Evolutionary conservation across 2,113 vertebrate species (phyloP), one percentile per base, ranked within the genome.

Genomic region (Mungos mungo): DNA sequence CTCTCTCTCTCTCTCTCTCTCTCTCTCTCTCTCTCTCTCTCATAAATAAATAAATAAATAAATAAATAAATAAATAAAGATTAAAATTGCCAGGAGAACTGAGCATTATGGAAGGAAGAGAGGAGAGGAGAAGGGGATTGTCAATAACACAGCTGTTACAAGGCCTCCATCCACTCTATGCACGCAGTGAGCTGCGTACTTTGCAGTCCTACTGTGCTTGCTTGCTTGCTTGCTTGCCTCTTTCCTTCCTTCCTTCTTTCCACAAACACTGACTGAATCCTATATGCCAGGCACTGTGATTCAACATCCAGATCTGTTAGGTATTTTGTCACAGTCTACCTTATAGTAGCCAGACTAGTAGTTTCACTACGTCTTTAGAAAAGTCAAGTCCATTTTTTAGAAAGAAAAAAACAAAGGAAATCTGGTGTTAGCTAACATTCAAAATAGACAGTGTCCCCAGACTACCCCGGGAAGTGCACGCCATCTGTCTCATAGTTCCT

Each of bases 71-170:
- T 60, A 60, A 8, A 60, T 77, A 63, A 71, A 96, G 9, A 63
- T 63, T 89, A 93, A 85, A 85, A 79, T 71, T 95, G 29, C 31
- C 23, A 88, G 69, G 60, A 84, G 41, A 96, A 83, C 12, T 19
- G 14, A 38, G 23, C 47, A 38, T 45, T 76, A 47, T 14, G n/a
- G 25, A 76, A 84, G 45, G 84, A 74, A 77, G n/a, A 57, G 13
- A 60, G 74, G 29, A 89, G 18, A 93, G 2, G 18, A 21, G 41
- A 83, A 66, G 31, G 9, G 19, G 18, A 41, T 52, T 3, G 38
- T 14, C 19, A 65, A 25, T 41, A 92, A 57, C 7, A 33, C 57
- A 92, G 68, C 47, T 77, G 25, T 47, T 41, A 84, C 16, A 63
- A 77, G 21, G 41, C 21, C 69, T 3, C n/a, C 41, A 57, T 52